These are phyloP conservation scores for Cecidostiba fungosa DNA, from an alignment of 2,888 invertebrate genomes.

Conservation along the genomic window DNA sequence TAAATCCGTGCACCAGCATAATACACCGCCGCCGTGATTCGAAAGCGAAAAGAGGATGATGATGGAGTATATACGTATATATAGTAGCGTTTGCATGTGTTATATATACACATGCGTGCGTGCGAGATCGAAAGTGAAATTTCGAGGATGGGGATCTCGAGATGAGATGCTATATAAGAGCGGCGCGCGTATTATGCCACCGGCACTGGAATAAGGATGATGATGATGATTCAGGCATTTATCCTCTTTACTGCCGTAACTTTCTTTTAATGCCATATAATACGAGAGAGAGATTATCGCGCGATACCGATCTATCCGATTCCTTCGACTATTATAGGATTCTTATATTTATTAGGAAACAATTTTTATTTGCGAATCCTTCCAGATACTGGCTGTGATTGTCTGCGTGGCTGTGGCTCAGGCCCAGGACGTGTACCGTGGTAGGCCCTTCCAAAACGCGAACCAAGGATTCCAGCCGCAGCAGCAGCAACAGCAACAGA, in stretches of 20 bases:
- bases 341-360: background rate
- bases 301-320: background rate
- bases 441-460: constrained; percentile 60
- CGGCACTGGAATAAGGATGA: background rate
- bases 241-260: background rate
- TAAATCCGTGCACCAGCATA: background rate
- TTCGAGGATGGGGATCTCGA: constrained; percentile 16
- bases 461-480: constrained; percentile 48
- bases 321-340: background rate
- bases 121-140: constrained; percentile 56
- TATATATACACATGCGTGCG: background rate
- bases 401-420: constrained; percentile 76
- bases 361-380: background rate
- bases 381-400: constrained; percentile 73
- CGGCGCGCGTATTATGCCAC: background rate
- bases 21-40: constrained; percentile 5
- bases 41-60: constrained; percentile 42
- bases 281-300: too few relatives aligned
- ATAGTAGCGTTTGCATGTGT: background rate
- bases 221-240: background rate
- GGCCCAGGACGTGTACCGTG: constrained; percentile 64
- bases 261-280: background rate
- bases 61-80: constrained; percentile 1
- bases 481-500: constrained; percentile 66
- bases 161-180: background rate